Base-by-base conservation (phyloP, 2,797 vertebrate genomes). In the Malurus leucopterus region DNA sequence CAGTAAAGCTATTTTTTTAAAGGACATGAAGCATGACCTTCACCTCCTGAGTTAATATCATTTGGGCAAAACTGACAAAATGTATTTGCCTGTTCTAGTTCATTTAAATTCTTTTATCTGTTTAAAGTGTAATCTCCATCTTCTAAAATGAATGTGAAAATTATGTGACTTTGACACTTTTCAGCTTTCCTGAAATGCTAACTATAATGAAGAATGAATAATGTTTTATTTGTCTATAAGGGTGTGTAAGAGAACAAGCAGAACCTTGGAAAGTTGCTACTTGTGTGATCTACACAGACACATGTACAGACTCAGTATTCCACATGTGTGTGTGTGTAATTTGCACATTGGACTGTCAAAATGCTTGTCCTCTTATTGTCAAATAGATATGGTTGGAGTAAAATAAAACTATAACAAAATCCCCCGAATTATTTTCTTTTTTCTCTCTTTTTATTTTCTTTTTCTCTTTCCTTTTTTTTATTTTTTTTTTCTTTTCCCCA, bases 71-170 rank as follows among this genome's bases (percentile, higher is more conserved):
- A 63, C 54, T 69, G 75, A 41, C 58, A 91, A 90, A 82, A 92
- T 86, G 2, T 65, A 54, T 84, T 93, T 91, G 62, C 40, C 58
- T 74, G 5, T 59, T 90, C 72, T 74, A 64, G 43, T 64, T 85
- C 69, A 62, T 84, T 86, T 75, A 82, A 54, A 73, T 91, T 68
- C 21, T 93, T 91, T 82, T 80, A 79, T 54, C 61, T 88, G 47
- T 77, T 84, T 84, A 53, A 84, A 91, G 38, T 43, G 23, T 62
- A 88, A 89, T 85, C 41, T 89, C 47, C 30, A 61, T 32, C 22
- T 87, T 73, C 53, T 46, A 83, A 94, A 95, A 92, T 54, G 12
- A 73, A 80, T 54, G 86, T 69, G 82, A 89, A 89, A 94, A 87
- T 90, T 49, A 71, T 83, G 47, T 86, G 36, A 76, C 49, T 71